A percentile compares a stretch with the other conserved stretches of the same genome.
Conservation (phyloP, 1,140 invertebrate genomes). For the Drosophila kepulauana region DNA sequence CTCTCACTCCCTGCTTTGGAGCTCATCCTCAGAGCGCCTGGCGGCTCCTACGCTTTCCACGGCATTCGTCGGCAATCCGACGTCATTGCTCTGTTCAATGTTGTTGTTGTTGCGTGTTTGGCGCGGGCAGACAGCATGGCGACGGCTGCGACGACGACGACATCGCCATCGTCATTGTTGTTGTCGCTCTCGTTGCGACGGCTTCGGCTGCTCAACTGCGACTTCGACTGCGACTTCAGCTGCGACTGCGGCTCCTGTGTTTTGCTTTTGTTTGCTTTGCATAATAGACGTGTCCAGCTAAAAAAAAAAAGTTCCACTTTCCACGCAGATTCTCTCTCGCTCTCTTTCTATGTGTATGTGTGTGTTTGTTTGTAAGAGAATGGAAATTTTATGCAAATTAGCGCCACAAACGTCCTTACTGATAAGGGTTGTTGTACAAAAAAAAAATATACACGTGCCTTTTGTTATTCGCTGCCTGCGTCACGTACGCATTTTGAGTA, state of each 20-base stretch:
- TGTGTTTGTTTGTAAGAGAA: slow-evolving; percentile 11
- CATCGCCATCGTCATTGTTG: slow-evolving; percentile 29
- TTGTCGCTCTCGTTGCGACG: slow-evolving; percentile 34
- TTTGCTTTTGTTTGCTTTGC: slow-evolving; percentile 54
- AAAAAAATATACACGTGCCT: slow-evolving; percentile 6
- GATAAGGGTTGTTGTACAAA: slow-evolving; percentile 63
- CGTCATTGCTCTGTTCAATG: slow-evolving; percentile 57
- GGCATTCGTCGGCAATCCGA: slow-evolving; percentile 48
- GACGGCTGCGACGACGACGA: slow-evolving; percentile 38
- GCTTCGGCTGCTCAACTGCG: slow-evolving; percentile 18
- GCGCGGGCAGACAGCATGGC: slow-evolving; percentile 80
- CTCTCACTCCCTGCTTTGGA: slow-evolving; percentile 4
- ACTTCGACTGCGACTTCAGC: slow-evolving; percentile 12
- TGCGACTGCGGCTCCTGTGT: slow-evolving; percentile 51
- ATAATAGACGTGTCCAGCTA: slow-evolving; percentile 49
- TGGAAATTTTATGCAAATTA: slow-evolving; percentile 72
- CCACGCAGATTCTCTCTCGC: not conserved
- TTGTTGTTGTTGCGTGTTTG: slow-evolving; percentile 78
- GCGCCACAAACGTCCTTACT: slow-evolving; percentile 75
- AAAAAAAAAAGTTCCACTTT: slow-evolving; percentile 30
- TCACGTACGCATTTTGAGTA: slow-evolving; percentile 33
- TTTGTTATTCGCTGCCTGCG: slow-evolving; percentile 27
- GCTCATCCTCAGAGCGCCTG: slow-evolving; percentile 38
- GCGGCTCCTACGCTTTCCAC: slow-evolving; percentile 51
- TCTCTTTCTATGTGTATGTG: not conserved